phyloP scores from a whole-genome alignment of 2,113 vertebrate genomes.

The Amia ocellicauda region DNA sequence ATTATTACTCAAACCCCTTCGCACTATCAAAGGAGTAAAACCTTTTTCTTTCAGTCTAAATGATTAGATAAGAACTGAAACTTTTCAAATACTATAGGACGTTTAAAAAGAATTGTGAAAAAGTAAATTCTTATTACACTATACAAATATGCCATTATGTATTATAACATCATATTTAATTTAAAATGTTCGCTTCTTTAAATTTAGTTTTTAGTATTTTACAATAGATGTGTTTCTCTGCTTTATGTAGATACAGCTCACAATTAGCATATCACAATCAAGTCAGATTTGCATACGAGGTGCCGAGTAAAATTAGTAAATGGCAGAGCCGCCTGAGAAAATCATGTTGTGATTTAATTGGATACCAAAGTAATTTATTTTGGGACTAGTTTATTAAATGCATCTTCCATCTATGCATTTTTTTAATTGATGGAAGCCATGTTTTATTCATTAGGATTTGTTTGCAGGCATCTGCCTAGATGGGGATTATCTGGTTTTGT shows the following conservation, averaged over 20 bases:
- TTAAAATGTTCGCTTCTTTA: neutral
- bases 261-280: conserved; percentile 25
- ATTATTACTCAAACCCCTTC: no score
- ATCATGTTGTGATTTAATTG: conserved; percentile 26
- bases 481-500: conserved; percentile 10
- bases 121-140: no score
- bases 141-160: no score
- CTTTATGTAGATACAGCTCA: conserved; percentile 19
- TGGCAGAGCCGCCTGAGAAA: conserved; percentile 21
- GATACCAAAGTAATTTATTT: conserved; percentile 25
- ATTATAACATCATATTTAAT: no score
- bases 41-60: no score
- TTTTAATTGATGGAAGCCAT: conserved; percentile 15
- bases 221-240: neutral
- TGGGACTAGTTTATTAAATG: conserved; percentile 25
- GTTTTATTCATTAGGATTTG: conserved; percentile 21
- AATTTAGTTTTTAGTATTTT: neutral
- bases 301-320: conserved; percentile 18
- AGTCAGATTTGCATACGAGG: conserved; percentile 28
- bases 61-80: no score
- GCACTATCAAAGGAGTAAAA: no score
- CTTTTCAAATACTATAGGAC: no score
- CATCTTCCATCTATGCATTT: conserved; percentile 17
- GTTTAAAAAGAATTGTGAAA: no score
- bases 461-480: conserved; percentile 9